These are phyloP conservation scores for Philonicus albiceps DNA, from an alignment of 2,888 invertebrate genomes.

Conservation along the genomic window DNA sequence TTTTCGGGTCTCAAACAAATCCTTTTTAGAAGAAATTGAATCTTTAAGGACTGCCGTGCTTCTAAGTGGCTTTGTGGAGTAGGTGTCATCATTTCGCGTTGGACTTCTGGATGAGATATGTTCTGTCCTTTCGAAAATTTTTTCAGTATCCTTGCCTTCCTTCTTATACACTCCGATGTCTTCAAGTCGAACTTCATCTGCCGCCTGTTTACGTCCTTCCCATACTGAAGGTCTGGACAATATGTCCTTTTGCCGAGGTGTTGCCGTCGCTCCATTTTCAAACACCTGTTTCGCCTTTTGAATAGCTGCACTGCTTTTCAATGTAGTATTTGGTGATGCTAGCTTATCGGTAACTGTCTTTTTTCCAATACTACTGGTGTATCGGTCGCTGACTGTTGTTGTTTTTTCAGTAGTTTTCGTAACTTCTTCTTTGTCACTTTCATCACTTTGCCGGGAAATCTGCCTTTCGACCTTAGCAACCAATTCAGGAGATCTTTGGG, in stretches of 20 bases:
- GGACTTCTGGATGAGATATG: neutral
- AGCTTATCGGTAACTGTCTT: conserved; percentile 25
- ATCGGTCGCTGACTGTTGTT: neutral
- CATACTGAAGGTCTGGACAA: conserved; percentile 66
- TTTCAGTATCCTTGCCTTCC: neutral
- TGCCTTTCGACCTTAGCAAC: conserved; percentile 63
- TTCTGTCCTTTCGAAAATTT: neutral
- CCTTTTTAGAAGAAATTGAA: conserved; percentile 54
- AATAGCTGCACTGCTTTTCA: conserved; percentile 72
- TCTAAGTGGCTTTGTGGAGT: neutral
- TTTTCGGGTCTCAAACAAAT: conserved; percentile 54
- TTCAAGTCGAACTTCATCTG: conserved; percentile 60
- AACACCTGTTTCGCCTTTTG: conserved; percentile 75
- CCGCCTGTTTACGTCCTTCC: conserved; percentile 55
- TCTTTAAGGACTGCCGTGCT: conserved; percentile 52
- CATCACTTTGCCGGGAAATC: conserved; percentile 55
- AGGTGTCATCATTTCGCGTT: neutral
- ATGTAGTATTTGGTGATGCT: conserved; percentile 51
- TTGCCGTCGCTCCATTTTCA: conserved; percentile 63
- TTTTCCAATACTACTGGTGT: conserved; percentile 43
- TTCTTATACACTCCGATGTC: conserved; percentile 65
- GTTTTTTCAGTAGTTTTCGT: conserved; percentile 45
- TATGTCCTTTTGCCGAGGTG: conserved; percentile 64
- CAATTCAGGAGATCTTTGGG: conserved; percentile 64
- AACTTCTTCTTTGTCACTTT: conserved; percentile 44